Evolutionary conservation across 2,797 vertebrate species (phyloP), one percentile per base, ranked within the genome.

Genomic region (Choloepus didactylus): DNA sequence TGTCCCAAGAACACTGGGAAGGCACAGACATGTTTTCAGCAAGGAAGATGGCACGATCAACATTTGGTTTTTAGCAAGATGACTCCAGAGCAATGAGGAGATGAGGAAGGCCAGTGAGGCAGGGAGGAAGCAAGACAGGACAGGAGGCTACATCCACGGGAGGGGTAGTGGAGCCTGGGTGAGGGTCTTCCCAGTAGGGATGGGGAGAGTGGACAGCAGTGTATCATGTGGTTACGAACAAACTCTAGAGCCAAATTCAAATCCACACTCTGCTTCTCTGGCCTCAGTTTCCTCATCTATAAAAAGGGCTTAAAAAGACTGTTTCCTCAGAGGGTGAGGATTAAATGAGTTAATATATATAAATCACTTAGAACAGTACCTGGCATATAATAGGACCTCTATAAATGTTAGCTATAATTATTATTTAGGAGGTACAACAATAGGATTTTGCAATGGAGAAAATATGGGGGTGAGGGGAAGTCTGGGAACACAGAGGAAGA

Each of bases 221-320:
- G 0, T 14, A 9, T 19, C 38, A 0, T 5, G 9, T 38, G 56
- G 6, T 4, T 21, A 21, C 85, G 25, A 49, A 18, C 35, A 49
- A 44, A 38, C 56, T 72, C 31, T 21, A 51, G 1, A 70, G 18
- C 19, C 93, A 51, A 54, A 46, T 85, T 89, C 88, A 91, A 84
- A 88, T 41, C 62, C 72, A 87, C 44, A 27, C 35, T 38, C 49
- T 2, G 27, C 59, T 64, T 88, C 35, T 38, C 44, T 66, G 15
- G 41, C 51, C 90, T 72, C 76, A 29, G 82, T 62, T 51, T 82
- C 11, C 56, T 56, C 29, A 10, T 91, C 77, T 35, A n/a, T 35
- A 41, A 94, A 79, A 23, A 4, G 29, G 64, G 25, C n/a, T 15
- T 38, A n/a, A 9, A 60, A 46, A 59, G 9, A 51, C 27, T 14